These are phyloP conservation scores for Avahi laniger DNA, from an alignment of 2,797 vertebrate genomes.

Conservation along the genomic window DNA sequence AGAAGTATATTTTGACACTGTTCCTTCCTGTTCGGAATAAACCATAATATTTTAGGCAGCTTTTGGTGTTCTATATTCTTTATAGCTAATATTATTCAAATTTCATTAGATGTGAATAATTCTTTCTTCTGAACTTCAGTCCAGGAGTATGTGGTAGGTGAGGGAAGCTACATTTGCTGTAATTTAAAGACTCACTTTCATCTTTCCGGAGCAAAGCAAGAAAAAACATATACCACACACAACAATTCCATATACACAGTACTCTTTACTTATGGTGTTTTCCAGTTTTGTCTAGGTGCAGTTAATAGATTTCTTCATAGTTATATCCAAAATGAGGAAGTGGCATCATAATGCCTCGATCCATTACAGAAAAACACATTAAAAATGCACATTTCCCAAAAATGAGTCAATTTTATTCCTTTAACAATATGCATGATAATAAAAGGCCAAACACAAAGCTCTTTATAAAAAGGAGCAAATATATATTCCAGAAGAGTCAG, in stretches of 20 bases:
- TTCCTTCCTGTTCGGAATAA: slow-evolving; percentile 36
- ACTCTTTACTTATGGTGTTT: neutral
- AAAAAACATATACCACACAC: neutral
- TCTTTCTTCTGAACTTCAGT: slow-evolving; percentile 46
- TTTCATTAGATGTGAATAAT: neutral
- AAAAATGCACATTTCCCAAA: slow-evolving; percentile 60
- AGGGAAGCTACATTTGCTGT: neutral
- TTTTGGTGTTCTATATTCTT: slow-evolving; percentile 1
- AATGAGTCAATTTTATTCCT: slow-evolving; percentile 55
- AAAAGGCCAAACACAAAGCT: slow-evolving; percentile 49
- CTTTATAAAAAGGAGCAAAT: slow-evolving; percentile 56
- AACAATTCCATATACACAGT: neutral
- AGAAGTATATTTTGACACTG: slow-evolving; percentile 15
- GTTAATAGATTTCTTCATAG: neutral
- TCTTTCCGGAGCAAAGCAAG: slow-evolving; percentile 46
- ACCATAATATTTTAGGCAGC: slow-evolving; percentile 21
- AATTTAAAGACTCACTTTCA: slow-evolving; percentile 39
- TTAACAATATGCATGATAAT: slow-evolving; percentile 37
- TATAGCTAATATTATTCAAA: slow-evolving; percentile 16
- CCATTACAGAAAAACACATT: slow-evolving; percentile 56
- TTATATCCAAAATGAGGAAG: slow-evolving; percentile 2
- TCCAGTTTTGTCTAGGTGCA: slow-evolving; percentile 10
- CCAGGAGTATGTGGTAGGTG: neutral
- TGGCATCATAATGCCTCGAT: slow-evolving; percentile 22
- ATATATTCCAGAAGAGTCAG: slow-evolving; percentile 55